Evolutionary conservation across 1,140 invertebrate genomes (phyloP).

Genomic region (Argopecten irradians): DNA sequence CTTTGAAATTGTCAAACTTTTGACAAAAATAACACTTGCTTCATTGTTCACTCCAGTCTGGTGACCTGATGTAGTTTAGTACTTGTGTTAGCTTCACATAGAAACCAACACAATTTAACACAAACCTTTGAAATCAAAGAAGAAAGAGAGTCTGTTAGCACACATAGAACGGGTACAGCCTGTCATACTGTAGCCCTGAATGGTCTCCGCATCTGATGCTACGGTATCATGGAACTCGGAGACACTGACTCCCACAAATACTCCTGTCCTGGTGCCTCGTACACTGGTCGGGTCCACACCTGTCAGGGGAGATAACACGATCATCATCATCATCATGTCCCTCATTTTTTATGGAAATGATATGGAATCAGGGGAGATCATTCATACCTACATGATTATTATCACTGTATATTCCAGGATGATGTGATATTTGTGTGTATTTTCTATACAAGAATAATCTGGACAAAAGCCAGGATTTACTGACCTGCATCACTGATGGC

Average conservation of each 20-base stretch:
- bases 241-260: slow-evolving; percentile 91
- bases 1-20: too few species aligned
- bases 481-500: slow-evolving; percentile 94
- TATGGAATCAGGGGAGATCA: too few species aligned
- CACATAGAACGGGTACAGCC: slow-evolving; percentile 97
- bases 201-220: slow-evolving; percentile 78
- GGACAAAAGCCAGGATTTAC: slow-evolving; percentile 28
- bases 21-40: too few species aligned
- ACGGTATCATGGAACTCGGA: slow-evolving; percentile 92
- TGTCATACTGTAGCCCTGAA: slow-evolving; percentile 94
- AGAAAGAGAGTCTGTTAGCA: slow-evolving; percentile 95
- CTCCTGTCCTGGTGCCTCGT: slow-evolving; percentile 91
- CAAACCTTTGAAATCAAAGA: slow-evolving; percentile 90
- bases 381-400: too few species aligned
- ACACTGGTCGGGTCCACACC: slow-evolving; percentile 87
- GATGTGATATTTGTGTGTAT: too few species aligned
- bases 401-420: too few species aligned
- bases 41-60: too few species aligned
- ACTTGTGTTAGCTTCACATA: too few species aligned
- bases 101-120: too few species aligned
- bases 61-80: too few species aligned
- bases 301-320: slow-evolving; percentile 66
- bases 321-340: too few species aligned
- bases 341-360: slow-evolving; percentile 78
- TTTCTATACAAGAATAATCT: neutral